Base-by-base conservation (phyloP, 2,888 invertebrate genomes). In the Axea sp. region DNA sequence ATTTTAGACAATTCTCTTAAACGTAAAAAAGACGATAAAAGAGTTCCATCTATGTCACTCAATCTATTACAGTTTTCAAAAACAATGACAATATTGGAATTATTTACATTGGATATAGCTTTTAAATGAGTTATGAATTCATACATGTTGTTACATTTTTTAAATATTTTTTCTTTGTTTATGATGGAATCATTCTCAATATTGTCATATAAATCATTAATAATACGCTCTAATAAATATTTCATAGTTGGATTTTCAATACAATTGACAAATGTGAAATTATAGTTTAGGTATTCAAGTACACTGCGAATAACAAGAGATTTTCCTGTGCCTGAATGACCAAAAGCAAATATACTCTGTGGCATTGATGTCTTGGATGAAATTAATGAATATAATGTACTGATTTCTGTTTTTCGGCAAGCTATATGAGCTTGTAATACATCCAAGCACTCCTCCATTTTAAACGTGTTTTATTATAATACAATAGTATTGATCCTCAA, bases 251-350 rank as follows among this genome's bases (percentile, higher is more conserved):
- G 94, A 84, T 94, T 95, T 88, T 96, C 96, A 3, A 95, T 91
- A 83, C 96, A 94, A 88, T 96, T 94, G 17, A 96, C 89, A 28
- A 91, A 83, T 19, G 92, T 91, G 79, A 91, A 89, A 85, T 90
- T 91, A 73, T 92, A 91, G 47, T 90, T 84, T 31, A 92, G 87
- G 80, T 89, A 86, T 28, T 89, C 83, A 1, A 96, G 86, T 6
- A 94, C 87, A 5, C 90, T 88, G 51, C 89, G 89, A 2, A 94
- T 85, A 62, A 95, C 90, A 9, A 92, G 86, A n/a, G 93, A 92
- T 89, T 97, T 97, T 17, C 96, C 96, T 12, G 94, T 94, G 5
- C 94, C 93, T 77, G 94, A 92, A 84, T 93, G 93, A n/a, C 96
- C 96, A 85, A 93, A 93, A 53, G 96, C 80, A 88, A 94, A 95